Evolutionary conservation across 2,113 vertebrate species (phyloP).

Genomic region (Tursiops truncatus): DNA sequence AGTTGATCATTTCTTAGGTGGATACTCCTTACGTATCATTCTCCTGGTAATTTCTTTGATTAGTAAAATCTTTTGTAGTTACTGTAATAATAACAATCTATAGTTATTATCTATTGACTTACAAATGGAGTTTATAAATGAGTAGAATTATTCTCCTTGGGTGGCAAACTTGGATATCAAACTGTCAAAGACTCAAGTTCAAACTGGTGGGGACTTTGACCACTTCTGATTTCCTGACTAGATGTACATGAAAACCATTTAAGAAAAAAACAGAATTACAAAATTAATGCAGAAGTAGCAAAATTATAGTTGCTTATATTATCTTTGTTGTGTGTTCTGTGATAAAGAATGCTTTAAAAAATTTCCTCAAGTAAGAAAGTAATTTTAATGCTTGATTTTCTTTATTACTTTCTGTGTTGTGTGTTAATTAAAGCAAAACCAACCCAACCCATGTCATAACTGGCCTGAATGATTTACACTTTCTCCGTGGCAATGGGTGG

Average conservation of each 20-base stretch:
- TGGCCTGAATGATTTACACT: neutral
- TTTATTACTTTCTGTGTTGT: neutral
- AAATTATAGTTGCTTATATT: neutral
- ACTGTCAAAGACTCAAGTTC: neutral
- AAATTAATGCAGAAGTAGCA: neutral
- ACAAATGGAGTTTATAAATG: neutral
- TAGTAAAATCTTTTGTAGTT: neutral
- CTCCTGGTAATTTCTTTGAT: neutral
- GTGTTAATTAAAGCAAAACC: neutral
- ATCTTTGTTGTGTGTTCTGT: neutral
- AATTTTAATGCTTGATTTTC: neutral
- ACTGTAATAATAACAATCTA: neutral
- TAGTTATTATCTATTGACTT: neutral
- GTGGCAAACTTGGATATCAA: neutral
- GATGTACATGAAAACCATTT: neutral
- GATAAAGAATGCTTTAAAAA: neutral
- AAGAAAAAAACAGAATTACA: neutral
- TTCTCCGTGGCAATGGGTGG: neutral
- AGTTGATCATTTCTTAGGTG: neutral
- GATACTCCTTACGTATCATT: neutral
- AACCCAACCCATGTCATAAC: neutral
- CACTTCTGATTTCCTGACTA: neutral
- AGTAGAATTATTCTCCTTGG: neutral
- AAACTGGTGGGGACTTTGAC: neutral
- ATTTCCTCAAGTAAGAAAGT: neutral